These are phyloP conservation scores for Nansenia antarctica DNA, from an alignment of 2,113 vertebrate species.

Conservation along the genomic window DNA sequence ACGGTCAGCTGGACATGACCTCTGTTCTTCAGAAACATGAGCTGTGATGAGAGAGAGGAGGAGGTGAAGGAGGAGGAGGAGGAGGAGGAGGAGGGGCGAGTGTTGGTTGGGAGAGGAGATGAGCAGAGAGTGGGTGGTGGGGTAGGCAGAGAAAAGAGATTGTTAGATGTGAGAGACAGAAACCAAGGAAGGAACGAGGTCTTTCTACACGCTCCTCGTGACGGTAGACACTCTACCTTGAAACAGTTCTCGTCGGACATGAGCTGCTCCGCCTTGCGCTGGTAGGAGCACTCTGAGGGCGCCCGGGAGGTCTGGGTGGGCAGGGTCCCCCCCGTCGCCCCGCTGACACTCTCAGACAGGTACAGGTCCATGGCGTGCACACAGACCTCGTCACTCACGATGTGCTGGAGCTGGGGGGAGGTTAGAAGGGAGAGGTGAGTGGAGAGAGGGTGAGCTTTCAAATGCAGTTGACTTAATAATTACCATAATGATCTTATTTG, in stretches of 20 bases:
- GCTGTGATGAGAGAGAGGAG: slow-evolving; percentile 63
- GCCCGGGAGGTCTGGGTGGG: slow-evolving; percentile 81
- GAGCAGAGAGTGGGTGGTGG: no score
- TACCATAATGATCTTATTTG: no score
- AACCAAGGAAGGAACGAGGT: background rate
- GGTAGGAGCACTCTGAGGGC: slow-evolving; percentile 83
- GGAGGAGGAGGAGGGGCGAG: background rate
- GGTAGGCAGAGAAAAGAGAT: background rate
- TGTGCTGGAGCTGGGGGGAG: slow-evolving; percentile 90
- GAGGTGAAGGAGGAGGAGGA: no score
- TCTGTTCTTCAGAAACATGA: slow-evolving; percentile 90
- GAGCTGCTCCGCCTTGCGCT: slow-evolving; percentile 93
- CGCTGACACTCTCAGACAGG: slow-evolving; percentile 83
- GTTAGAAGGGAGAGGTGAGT: background rate
- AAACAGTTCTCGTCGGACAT: slow-evolving; percentile 98
- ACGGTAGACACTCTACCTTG: slow-evolving; percentile 77
- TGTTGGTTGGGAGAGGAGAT: no score
- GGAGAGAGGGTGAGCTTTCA: no score
- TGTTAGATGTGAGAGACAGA: background rate
- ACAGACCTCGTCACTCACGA: slow-evolving; percentile 94
- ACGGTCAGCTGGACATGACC: slow-evolving; percentile 89
- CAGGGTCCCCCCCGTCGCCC: slow-evolving; percentile 86
- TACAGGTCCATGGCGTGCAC: slow-evolving; percentile 93
- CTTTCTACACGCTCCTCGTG: no score
- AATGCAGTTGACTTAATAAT: no score